Evolutionary conservation across 64 coral and sea anemone species (phyloP).

Genomic region (Montipora cactus): DNA sequence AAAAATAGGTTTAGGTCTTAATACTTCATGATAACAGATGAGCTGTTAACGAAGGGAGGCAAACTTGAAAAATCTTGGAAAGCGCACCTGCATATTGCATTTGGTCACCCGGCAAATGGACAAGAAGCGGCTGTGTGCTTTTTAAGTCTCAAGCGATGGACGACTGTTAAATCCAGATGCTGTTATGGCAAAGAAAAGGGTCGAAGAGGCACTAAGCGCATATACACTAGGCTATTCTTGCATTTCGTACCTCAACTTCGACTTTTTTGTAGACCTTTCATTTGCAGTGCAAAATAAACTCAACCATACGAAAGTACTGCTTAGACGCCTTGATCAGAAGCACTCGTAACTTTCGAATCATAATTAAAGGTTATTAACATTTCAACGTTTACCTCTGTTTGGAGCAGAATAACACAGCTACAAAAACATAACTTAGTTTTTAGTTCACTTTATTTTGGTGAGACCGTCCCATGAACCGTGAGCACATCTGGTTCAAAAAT

Average conservation of each 20-base stretch:
- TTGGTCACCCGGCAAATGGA: conserved; percentile 45
- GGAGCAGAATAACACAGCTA: not conserved
- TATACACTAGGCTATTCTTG: not conserved
- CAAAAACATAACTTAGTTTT: not conserved
- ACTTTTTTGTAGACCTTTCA: not conserved
- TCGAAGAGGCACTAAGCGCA: not conserved
- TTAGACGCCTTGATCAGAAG: not conserved
- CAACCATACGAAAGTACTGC: not conserved
- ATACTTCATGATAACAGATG: not conserved
- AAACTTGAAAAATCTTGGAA: not conserved
- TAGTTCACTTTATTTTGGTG: not conserved
- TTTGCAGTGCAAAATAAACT: too few relatives aligned
- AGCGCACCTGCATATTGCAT: not conserved
- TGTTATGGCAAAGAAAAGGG: too few relatives aligned
- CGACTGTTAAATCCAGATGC: not conserved
- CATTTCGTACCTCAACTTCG: not conserved
- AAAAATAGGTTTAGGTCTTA: too few relatives aligned
- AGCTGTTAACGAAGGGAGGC: not conserved
- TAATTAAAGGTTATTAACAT: not conserved
- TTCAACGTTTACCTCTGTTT: not conserved
- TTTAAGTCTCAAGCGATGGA: not conserved
- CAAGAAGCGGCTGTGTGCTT: not conserved
- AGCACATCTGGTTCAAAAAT: not conserved
- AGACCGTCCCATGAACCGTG: not conserved
- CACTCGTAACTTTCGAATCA: not conserved